Conservation (phyloP, 92 coral and sea anemone species). For the Palythoa caribaeorum region DNA sequence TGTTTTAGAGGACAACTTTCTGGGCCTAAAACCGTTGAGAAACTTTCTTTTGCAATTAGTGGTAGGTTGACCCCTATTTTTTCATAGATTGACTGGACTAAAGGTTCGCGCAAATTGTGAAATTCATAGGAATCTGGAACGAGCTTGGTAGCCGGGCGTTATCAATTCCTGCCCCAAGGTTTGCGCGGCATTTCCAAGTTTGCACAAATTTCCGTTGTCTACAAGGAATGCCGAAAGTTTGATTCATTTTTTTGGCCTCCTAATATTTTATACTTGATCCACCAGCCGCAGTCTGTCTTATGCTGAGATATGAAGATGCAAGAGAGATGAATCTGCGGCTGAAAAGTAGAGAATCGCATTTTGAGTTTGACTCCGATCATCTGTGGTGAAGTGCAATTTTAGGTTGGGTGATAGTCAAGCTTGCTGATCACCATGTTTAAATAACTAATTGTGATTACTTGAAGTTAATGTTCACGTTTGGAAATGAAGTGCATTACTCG, state of each 20-base stretch:
- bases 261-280: not conserved
- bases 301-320: not conserved
- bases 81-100: no score
- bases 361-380: not conserved
- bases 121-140: not conserved
- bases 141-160: not conserved
- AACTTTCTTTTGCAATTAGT: no score
- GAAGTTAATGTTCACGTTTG: not conserved
- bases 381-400: not conserved
- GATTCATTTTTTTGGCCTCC: not conserved
- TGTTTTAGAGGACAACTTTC: no score
- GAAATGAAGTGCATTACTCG: constrained; percentile 10
- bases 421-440: not conserved
- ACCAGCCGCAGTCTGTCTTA: not conserved
- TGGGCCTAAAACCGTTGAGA: no score
- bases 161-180: not conserved
- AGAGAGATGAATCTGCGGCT: not conserved
- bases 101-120: not conserved
- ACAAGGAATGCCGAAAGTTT: not conserved
- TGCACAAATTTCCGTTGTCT: not conserved
- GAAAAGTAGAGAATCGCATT: not conserved
- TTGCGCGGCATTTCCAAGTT: not conserved
- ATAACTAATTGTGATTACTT: not conserved
- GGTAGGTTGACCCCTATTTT: no score
- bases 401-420: not conserved